Base-by-base conservation (phyloP, 2,113 vertebrate species). In the Enhydra lutris region DNA sequence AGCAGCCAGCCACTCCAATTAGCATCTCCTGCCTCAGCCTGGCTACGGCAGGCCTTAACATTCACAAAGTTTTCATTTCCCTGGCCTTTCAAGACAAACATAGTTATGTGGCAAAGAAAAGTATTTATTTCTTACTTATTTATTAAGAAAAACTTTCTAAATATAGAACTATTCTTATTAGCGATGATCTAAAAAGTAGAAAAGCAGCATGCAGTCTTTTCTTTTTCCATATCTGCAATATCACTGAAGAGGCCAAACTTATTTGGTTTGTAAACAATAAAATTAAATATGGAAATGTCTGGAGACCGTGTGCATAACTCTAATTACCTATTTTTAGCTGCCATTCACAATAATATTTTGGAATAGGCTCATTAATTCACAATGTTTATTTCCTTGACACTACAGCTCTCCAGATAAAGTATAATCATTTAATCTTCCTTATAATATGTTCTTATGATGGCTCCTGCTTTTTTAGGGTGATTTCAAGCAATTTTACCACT, bases 141-240 rank as follows among this genome's bases (percentile, higher is more conserved):
- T 84, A 94, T 96, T 42, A 71, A 92, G 61, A 89, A 96, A 71
- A 91, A 61, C n/a, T 18, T 79, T 76, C 88, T 74, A 97, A 97
- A 88, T 89, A 84, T 31, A 94, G 73, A 78, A 3, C 23, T 81
- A 52, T 57, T 80, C 85, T 96, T 88, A 83, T 78, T 52, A 90
- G 80, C 7, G 2, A 50, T 76, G 42, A 65, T 73, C 92, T 87
- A 96, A 94, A 79, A 78, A 83, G 45, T 89, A 94, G 80, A 76
- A 87, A 90, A 84, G 69, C 47, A 79, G 84, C 7, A 47, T 55
- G 12, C 10, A 7, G 3, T 12, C n/a, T 83, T 50, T 36, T 36
- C 45, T 65, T 93, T 87, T 93, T 39, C 80, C 59, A 15, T 50
- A 52, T 73, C 34, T 81, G 67, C 57, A 82, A 57, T 18, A 63